Conservation (phyloP, 2,113 vertebrate species). For the Micronycteris hirsuta region DNA sequence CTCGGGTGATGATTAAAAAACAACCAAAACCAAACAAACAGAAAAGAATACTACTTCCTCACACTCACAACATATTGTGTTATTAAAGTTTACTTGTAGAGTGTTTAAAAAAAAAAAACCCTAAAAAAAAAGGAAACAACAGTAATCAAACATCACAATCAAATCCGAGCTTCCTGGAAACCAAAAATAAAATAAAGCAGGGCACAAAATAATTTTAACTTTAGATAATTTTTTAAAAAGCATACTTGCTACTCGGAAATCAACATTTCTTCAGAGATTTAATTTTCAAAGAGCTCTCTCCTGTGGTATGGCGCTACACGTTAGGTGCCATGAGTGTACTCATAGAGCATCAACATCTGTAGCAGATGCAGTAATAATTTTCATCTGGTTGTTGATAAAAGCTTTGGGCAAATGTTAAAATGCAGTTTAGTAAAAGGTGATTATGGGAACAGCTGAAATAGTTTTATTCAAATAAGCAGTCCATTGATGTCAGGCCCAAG, state of each 20-base stretch:
- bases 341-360: not conserved
- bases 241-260: not conserved
- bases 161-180: not conserved
- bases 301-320: not conserved
- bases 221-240: not conserved
- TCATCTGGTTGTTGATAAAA: not conserved
- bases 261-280: not conserved
- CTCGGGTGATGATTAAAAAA: no score
- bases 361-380: not conserved
- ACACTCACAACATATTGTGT: no score
- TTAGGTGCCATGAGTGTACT: not conserved
- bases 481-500: not conserved
- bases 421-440: not conserved
- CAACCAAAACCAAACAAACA: no score
- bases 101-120: no score
- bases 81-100: no score
- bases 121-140: conserved; percentile 29
- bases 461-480: not conserved
- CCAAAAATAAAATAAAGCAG: not conserved
- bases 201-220: not conserved
- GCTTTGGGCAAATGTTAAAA: not conserved
- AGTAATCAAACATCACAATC: not conserved
- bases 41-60: no score
- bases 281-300: not conserved
- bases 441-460: not conserved